These are phyloP conservation scores for Drosophila paranaensis DNA, from an alignment of 2,888 invertebrate species.

Conservation along the genomic window DNA sequence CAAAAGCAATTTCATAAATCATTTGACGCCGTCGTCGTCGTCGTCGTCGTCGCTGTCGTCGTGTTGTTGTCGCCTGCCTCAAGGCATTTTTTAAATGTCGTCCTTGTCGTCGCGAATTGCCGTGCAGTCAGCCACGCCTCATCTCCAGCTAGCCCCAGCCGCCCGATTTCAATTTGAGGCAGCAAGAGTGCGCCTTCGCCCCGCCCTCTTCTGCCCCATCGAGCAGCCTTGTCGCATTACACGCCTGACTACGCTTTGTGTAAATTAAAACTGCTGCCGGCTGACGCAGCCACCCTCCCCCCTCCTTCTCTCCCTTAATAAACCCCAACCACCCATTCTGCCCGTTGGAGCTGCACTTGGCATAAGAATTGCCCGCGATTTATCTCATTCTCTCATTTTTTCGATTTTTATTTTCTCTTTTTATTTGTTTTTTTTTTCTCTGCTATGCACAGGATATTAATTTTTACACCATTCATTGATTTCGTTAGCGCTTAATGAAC, in stretches of 20 bases:
- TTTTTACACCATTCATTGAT: conserved; percentile 84
- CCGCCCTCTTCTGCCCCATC: background rate
- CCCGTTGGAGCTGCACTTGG: conserved; percentile 13
- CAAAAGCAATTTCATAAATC: conserved; percentile 84
- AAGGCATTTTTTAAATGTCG: conserved; percentile 78
- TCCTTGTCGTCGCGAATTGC: conserved; percentile 47
- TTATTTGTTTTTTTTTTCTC: conserved; percentile 30
- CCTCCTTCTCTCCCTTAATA: background rate
- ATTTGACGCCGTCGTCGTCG: conserved; percentile 75
- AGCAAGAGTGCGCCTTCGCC: conserved; percentile 1
- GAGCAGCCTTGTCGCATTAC: conserved; percentile 60
- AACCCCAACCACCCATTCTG: background rate
- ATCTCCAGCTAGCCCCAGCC: background rate
- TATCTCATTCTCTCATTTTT: conserved; percentile 18
- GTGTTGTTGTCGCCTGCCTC: conserved; percentile 60
- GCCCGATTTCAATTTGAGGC: background rate
- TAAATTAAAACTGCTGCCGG: conserved; percentile 79
- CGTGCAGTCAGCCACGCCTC: conserved; percentile 12
- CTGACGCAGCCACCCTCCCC: conserved; percentile 30
- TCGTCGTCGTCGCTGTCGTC: conserved; percentile 34
- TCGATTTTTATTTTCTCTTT: conserved; percentile 14
- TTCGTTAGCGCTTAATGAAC: conserved; percentile 72
- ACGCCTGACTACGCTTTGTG: conserved; percentile 79
- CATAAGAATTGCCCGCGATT: conserved; percentile 55
- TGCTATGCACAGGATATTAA: conserved; percentile 81